Evolutionary conservation across 2,113 vertebrate genomes (phyloP), one percentile per base, ranked within the genome.

Genomic region (Turnix velox): DNA sequence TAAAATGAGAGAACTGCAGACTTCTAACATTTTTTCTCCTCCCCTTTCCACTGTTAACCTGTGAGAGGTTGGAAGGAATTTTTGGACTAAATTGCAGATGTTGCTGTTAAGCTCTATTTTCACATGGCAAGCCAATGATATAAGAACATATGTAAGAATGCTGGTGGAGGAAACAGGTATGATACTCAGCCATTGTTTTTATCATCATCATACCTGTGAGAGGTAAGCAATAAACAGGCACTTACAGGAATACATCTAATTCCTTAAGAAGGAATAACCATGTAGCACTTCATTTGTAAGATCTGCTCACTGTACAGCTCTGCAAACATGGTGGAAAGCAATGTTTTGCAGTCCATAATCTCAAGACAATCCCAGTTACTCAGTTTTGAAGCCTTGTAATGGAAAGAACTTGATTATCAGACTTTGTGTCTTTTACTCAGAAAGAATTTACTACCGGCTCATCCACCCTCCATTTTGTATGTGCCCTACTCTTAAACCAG

Each of bases 171-270:
- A 73, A 86, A 43, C 5, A 79, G 4, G 16, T 52, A 13, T 28
- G 25, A n/a, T 52, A 52, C 65, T 71, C 71, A 43, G 15, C 18
- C 22, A 40, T 18, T 37, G n/a, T 23, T 51, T 69, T 45, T 9
- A 55, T 27, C 31, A 33, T 48, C 20, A n/a, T 11, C 24, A 63
- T 7, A 4, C 11, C 14, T 17, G 52, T 42, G 24, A 18, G 12
- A 63, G 9, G 58, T 46, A 75, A 63, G 10, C 11, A 58, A 40
- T 5, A 40, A 62, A 51, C 13, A 63, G 11, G 11, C 16, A 37
- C 9, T 54, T 63, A 13, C 31, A 59, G 0, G 0, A 49, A 10
- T 43, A 31, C 20, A 45, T 7, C 4, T 43, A 8, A 8, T 6
- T 67, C 14, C 24, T 43, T 61, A 33, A 25, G 27, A 54, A 54